A percentile compares a stretch with the other conserved stretches of the same genome.
These are phyloP conservation scores for Diadema setosum DNA, from an alignment of 35 echinoderm and acorn worm genomes.

Conservation along the genomic window DNA sequence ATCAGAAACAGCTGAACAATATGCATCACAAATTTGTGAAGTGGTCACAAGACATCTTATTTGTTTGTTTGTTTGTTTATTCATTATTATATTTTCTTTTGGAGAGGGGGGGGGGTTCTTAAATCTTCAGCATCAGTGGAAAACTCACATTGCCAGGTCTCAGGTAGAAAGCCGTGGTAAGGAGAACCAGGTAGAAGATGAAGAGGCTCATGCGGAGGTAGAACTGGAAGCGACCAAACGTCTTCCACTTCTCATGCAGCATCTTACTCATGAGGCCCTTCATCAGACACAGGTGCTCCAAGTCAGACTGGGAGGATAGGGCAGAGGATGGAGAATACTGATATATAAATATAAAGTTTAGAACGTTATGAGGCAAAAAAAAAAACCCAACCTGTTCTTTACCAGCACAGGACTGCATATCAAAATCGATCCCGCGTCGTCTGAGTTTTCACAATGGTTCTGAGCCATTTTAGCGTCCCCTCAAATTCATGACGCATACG, in stretches of 20 bases:
- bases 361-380: not conserved
- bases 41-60: too few species aligned
- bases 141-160: constrained; percentile 69
- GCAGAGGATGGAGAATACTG: not conserved
- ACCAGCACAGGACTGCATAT: too few species aligned
- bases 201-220: constrained; percentile 36
- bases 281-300: constrained; percentile 52
- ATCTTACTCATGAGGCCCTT: constrained; percentile 77
- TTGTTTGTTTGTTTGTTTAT: not conserved
- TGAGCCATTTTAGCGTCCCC: too few species aligned
- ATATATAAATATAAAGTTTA: not conserved
- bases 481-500: too few species aligned
- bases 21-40: too few species aligned
- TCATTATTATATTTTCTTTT: not conserved
- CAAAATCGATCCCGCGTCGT: too few species aligned
- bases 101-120: not conserved
- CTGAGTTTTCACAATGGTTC: too few species aligned
- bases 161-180: constrained; percentile 78
- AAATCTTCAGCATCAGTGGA: not conserved
- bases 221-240: constrained; percentile 76
- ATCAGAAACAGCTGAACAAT: too few species aligned
- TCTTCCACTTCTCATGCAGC: constrained; percentile 94
- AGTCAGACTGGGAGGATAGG: constrained; percentile 13
- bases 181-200: constrained; percentile 49
- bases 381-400: too few species aligned